phyloP scores from a whole-genome alignment of 53 echinoderm and acorn worm genomes.

The Zoroaster sp. region DNA sequence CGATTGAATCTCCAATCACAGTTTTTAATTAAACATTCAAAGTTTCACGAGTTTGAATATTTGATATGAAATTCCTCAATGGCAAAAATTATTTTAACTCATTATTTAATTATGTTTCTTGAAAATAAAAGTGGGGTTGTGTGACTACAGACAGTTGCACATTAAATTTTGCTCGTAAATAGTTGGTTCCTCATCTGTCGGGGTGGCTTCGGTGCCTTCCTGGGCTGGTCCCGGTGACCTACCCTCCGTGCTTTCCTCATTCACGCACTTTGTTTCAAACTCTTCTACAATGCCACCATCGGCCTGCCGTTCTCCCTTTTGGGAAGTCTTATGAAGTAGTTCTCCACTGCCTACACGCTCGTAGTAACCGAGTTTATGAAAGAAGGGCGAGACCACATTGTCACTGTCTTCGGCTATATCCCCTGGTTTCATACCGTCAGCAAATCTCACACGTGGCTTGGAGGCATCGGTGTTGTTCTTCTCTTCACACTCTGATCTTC shows the following conservation, averaged over 20 bases:
- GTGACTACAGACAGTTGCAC: constrained; percentile 9
- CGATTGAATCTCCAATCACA: no score
- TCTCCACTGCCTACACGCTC: constrained; percentile 30
- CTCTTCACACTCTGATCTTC: background rate
- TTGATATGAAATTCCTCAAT: no score
- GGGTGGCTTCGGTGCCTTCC: background rate
- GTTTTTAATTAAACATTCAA: no score
- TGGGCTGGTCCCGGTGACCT: background rate
- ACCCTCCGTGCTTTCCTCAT: background rate
- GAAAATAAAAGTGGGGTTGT: no score
- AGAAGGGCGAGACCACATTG: background rate
- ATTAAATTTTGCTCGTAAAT: background rate
- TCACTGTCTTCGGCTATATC: background rate
- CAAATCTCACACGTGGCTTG: constrained; percentile 21
- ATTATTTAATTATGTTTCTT: no score
- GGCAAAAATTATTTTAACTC: no score
- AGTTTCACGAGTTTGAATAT: no score
- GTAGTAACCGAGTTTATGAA: constrained; percentile 39
- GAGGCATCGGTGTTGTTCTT: background rate
- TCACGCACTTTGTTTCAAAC: background rate
- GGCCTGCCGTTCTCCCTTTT: background rate
- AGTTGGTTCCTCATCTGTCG: background rate
- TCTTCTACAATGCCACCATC: background rate
- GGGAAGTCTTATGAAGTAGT: constrained; percentile 11
- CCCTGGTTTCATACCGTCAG: constrained; percentile 21